These are phyloP conservation scores for Ormia ochracea DNA, from an alignment of 2,888 invertebrate genomes.

Conservation along the genomic window DNA sequence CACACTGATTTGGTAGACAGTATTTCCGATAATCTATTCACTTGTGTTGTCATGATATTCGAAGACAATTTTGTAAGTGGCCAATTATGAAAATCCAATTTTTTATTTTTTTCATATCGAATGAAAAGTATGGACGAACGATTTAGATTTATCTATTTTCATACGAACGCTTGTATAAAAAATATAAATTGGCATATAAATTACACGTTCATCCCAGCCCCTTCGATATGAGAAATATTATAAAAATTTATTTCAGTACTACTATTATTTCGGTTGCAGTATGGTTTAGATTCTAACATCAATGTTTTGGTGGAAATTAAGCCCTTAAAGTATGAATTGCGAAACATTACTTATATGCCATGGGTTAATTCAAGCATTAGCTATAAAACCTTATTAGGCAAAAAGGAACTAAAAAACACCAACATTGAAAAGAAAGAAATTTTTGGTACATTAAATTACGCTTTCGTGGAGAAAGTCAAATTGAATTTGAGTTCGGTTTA, in stretches of 20 bases:
- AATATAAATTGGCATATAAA: neutral
- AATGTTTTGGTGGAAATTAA: slow-evolving; percentile 73
- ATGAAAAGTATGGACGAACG: neutral
- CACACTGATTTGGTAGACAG: slow-evolving; percentile 71
- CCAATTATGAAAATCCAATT: too few species aligned
- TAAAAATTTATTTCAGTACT: too few species aligned
- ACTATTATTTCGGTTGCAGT: slow-evolving; percentile 66
- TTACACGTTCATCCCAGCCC: too few species aligned
- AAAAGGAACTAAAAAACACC: slow-evolving; percentile 68
- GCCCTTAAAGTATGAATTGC: slow-evolving; percentile 71
- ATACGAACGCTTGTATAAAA: neutral
- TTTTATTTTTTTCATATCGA: neutral
- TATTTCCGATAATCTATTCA: slow-evolving; percentile 68
- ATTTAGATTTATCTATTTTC: neutral
- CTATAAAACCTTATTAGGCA: slow-evolving; percentile 71
- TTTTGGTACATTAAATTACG: slow-evolving; percentile 71
- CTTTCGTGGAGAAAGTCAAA: slow-evolving; percentile 70
- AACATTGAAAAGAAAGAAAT: slow-evolving; percentile 69
- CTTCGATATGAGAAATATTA: too few species aligned
- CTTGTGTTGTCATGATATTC: slow-evolving; percentile 73
- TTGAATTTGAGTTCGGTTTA: slow-evolving; percentile 68
- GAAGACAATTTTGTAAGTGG: slow-evolving; percentile 73
- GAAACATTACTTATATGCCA: slow-evolving; percentile 71
- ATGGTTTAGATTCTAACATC: slow-evolving; percentile 70
- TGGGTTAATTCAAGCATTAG: slow-evolving; percentile 71